Conservation (phyloP, 2,888 invertebrate species). For the Ectropis crepuscularia region DNA sequence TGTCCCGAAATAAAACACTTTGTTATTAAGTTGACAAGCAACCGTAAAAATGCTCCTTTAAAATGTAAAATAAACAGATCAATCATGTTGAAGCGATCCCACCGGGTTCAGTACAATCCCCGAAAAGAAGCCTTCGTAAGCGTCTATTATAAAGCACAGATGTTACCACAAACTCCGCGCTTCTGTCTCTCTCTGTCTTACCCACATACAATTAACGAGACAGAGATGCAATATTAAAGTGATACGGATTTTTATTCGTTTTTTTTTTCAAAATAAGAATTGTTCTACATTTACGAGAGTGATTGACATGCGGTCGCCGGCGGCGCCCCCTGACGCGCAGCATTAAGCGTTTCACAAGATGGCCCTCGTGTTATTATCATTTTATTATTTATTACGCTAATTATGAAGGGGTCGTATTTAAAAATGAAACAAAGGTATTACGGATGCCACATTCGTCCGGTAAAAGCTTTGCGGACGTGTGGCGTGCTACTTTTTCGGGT, state of each 20-base stretch:
- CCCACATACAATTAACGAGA: slow-evolving; percentile 49
- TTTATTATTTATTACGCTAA: slow-evolving; percentile 85
- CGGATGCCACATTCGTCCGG: slow-evolving; percentile 70
- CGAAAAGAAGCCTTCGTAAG: slow-evolving; percentile 84
- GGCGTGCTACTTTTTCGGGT: slow-evolving; percentile 74
- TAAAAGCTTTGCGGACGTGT: slow-evolving; percentile 76
- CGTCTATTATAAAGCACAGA: slow-evolving; percentile 84
- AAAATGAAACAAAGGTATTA: slow-evolving; percentile 82
- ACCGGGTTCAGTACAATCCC: slow-evolving; percentile 79
- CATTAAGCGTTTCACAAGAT: slow-evolving; percentile 80
- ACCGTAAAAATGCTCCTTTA: slow-evolving; percentile 85
- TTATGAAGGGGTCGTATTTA: slow-evolving; percentile 80
- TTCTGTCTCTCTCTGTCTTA: slow-evolving; percentile 62
- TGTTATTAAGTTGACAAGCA: slow-evolving; percentile 85
- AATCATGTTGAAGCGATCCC: slow-evolving; percentile 84
- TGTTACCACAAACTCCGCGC: slow-evolving; percentile 75
- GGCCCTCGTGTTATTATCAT: slow-evolving; percentile 81
- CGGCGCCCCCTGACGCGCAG: slow-evolving; percentile 77
- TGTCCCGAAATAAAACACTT: slow-evolving; percentile 83
- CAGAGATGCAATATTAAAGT: slow-evolving; percentile 73
- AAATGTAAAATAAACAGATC: slow-evolving; percentile 86
- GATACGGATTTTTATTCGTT: slow-evolving; percentile 78
- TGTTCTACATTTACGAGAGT: slow-evolving; percentile 82
- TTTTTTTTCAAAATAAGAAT: slow-evolving; percentile 79
- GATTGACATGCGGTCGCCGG: slow-evolving; percentile 83